These are phyloP conservation scores for Xiphophorus birchmanni DNA, from an alignment of 2,797 vertebrate species.

Conservation along the genomic window DNA sequence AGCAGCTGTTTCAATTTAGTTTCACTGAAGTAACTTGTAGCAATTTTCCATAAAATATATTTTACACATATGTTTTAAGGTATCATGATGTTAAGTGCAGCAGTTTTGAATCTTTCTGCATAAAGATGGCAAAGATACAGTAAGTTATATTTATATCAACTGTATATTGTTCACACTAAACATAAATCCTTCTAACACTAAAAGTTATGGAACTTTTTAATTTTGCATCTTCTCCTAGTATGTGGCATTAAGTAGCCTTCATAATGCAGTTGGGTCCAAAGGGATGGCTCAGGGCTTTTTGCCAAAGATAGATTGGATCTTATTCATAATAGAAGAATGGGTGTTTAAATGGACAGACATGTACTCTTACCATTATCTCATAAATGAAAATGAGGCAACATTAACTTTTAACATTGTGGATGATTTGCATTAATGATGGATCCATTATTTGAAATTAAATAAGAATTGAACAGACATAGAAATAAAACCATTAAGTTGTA, in stretches of 20 bases:
- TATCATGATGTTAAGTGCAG: neutral
- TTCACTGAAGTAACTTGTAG: neutral
- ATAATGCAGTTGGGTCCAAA: constrained; percentile 16
- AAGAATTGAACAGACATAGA: constrained; percentile 36
- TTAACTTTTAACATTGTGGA: constrained; percentile 53
- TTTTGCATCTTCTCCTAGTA: neutral
- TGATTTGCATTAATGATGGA: constrained; percentile 51
- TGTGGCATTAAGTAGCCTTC: constrained; percentile 7
- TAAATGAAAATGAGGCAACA: constrained; percentile 51
- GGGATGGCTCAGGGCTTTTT: constrained; percentile 18
- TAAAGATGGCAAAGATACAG: neutral
- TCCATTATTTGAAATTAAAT: constrained; percentile 40
- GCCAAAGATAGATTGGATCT: constrained; percentile 28
- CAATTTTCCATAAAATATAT: neutral
- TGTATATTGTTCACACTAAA: neutral
- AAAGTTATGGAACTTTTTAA: neutral
- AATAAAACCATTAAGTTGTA: constrained; percentile 33
- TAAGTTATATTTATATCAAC: neutral
- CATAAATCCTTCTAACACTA: neutral
- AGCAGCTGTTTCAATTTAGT: neutral
- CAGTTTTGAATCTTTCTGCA: neutral
- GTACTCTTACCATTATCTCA: constrained; percentile 22
- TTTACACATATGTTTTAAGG: neutral
- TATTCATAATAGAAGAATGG: constrained; percentile 23
- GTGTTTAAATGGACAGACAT: constrained; percentile 35